phyloP scores from a whole-genome alignment of 2,113 vertebrate species.

The Thamnophis sirtalis region DNA sequence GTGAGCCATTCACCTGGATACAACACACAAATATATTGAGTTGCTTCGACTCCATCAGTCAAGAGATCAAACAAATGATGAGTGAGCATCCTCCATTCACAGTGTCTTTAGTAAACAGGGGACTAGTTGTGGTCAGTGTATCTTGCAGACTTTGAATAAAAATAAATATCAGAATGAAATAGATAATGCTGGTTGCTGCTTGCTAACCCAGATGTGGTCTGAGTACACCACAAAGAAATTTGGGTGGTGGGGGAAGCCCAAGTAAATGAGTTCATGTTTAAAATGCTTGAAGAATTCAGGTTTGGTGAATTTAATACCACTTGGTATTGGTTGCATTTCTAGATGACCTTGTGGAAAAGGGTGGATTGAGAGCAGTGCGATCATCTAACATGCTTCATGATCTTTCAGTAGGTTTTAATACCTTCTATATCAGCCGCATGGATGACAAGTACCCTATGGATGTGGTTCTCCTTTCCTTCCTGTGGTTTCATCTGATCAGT shows the following conservation, averaged over 20 bases:
- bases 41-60: not conserved
- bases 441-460: not conserved
- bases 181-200: not conserved
- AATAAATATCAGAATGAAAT: not conserved
- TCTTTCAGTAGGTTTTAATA: not conserved
- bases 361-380: no score
- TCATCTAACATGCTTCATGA: not conserved
- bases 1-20: not conserved
- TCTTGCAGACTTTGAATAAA: not conserved
- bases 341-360: not conserved
- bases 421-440: not conserved
- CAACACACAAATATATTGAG: not conserved
- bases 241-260: not conserved
- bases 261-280: not conserved
- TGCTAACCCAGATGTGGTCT: not conserved
- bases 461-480: not conserved
- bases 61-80: not conserved
- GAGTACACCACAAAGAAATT: not conserved
- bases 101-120: not conserved
- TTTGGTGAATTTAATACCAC: not conserved
- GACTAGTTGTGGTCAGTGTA: not conserved
- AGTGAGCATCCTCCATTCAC: not conserved
- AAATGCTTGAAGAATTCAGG: not conserved
- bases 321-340: not conserved
- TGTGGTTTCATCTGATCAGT: not conserved